Evolutionary conservation across 2,888 invertebrate genomes (phyloP).

Genomic region (Halocaridina rubra): DNA sequence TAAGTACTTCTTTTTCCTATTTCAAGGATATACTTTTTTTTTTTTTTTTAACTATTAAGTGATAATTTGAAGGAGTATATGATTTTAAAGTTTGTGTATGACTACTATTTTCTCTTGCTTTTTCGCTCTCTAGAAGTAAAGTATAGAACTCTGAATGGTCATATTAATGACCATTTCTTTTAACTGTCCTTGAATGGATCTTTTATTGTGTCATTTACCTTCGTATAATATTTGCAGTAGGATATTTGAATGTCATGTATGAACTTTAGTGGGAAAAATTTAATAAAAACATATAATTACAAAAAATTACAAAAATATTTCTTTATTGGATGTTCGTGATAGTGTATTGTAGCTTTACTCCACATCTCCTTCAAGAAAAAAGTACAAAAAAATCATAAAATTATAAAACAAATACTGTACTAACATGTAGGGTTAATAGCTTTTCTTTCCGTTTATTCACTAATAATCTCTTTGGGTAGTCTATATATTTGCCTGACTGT

Average conservation of each 20-base stretch:
- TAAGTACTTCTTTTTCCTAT: too few relatives aligned
- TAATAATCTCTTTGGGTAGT: slow-evolving; percentile 55
- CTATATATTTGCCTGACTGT: slow-evolving; percentile 36
- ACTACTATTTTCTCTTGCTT: too few relatives aligned
- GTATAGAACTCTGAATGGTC: neutral
- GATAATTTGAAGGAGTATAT: too few relatives aligned
- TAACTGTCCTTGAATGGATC: neutral
- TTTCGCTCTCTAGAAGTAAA: too few relatives aligned
- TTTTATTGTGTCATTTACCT: neutral
- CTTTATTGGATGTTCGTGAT: slow-evolving; percentile 54
- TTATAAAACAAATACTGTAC: slow-evolving; percentile 47
- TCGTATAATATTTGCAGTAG: neutral
- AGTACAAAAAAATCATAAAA: slow-evolving; percentile 59
- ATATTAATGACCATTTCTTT: neutral
- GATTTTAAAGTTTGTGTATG: too few relatives aligned
- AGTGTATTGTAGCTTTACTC: slow-evolving; percentile 57
- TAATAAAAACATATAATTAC: too few relatives aligned
- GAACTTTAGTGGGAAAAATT: slow-evolving; percentile 30
- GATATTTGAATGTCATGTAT: neutral
- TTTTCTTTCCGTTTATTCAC: slow-evolving; percentile 44
- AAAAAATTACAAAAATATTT: slow-evolving; percentile 29
- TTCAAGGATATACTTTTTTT: too few relatives aligned
- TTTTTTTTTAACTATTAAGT: too few relatives aligned
- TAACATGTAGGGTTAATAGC: slow-evolving; percentile 53
- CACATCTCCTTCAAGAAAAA: slow-evolving; percentile 57